Base-by-base conservation (phyloP, 2,888 invertebrate species). In the Synergus japonicus region DNA sequence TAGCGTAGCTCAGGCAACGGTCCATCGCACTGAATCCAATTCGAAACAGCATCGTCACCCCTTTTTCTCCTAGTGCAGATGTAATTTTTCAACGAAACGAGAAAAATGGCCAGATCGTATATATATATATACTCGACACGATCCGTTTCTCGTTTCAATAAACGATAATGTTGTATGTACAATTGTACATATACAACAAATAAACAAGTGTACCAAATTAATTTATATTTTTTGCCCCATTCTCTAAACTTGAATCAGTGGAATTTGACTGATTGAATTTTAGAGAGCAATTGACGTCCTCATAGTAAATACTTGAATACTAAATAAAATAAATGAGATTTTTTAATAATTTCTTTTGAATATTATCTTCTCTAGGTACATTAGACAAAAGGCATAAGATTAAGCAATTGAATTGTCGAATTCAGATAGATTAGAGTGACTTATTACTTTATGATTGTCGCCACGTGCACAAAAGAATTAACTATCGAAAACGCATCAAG, bases 391-490 rank as follows among this genome's bases (percentile, higher is more conserved):
- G n/a, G 8, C 41, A 15, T 22, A 73, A 49, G 15, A 8, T 1
- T n/a, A 54, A 49, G 22, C n/a, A n/a, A 29, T 54, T n/a, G 49
- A 49, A 49, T 4, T 37, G 37, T 54, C 8, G 29, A 54, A 73
- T 73, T 73, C 37, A 49, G 37, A 73, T 54, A 46, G 37, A 73
- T 49, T 54, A 46, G 10, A 73, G 49, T 73, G 69, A 73, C 69
- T 73, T 54, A 73, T 54, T 73, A 54, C 54, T 54, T 73, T 54
- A n/a, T 73, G 69, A 73, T 73, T 54, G 49, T 54, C 54, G 49
- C 46, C 69, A 73, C 49, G 29, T 73, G 54, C 69, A 49, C 15
- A 29, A 29, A 49, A 15, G 37, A 15, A 37, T 54, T 73, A 29
- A 37, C 49, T 73, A 73, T 73, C n/a, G 37, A 37, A 73, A 73